phyloP scores from a whole-genome alignment of 2,888 invertebrate genomes.

The Ophion obscuratus region DNA sequence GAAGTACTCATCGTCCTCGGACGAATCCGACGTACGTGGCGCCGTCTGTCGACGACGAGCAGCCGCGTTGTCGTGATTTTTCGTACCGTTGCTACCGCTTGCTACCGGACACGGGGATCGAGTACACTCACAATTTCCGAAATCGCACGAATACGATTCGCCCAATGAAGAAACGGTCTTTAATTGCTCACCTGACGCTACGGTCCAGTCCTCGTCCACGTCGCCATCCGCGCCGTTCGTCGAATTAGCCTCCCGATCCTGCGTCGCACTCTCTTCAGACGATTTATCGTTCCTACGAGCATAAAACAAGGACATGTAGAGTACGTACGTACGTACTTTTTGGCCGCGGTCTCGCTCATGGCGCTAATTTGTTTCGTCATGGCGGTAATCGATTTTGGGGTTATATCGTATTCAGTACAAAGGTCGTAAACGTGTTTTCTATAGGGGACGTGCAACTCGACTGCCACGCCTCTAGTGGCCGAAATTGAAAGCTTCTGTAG shows the following conservation, averaged over 20 bases:
- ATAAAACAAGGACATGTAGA: neutral
- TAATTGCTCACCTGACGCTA: constrained; percentile 77
- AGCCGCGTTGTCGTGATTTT: neutral
- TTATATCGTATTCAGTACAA: too few species aligned
- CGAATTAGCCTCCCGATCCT: constrained; percentile 48
- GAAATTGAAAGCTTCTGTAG: too few species aligned
- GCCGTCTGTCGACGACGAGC: neutral
- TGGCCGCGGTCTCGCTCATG: too few species aligned
- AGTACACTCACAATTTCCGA: neutral
- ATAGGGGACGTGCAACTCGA: too few species aligned
- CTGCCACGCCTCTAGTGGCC: too few species aligned
- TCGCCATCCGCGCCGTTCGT: constrained; percentile 63
- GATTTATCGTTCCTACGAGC: constrained; percentile 46
- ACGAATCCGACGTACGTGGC: neutral
- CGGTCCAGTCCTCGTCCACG: constrained; percentile 75
- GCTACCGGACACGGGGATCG: neutral
- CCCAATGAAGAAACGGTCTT: neutral
- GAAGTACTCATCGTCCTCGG: neutral
- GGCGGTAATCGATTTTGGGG: too few species aligned
- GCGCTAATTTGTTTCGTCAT: too few species aligned
- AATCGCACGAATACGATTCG: constrained; percentile 21
- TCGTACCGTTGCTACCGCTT: neutral
- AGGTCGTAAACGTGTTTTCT: too few species aligned
- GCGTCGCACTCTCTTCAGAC: constrained; percentile 13
- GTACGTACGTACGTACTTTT: too few species aligned